Conservation (phyloP, 2,113 vertebrate species). For the Erpornis zantholeuca region DNA sequence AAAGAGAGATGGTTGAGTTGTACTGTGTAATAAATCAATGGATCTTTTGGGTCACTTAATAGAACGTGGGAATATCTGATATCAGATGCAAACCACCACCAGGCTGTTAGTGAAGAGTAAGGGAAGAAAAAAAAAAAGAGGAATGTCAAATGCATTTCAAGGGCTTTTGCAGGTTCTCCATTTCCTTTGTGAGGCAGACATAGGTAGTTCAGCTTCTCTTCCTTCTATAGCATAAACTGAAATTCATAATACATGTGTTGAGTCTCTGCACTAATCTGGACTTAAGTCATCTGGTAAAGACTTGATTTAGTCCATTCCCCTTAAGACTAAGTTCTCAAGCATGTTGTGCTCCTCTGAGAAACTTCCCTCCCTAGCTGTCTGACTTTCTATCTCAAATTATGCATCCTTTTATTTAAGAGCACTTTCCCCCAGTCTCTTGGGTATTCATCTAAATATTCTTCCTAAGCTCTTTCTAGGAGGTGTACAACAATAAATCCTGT, state of each 20-base stretch:
- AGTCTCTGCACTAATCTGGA: neutral
- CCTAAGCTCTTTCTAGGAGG: slow-evolving; percentile 40
- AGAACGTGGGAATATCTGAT: neutral
- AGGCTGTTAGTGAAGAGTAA: neutral
- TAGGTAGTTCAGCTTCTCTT: neutral
- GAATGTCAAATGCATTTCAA: neutral
- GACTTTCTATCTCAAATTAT: neutral
- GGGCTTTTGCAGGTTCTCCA: neutral
- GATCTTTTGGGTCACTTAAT: neutral
- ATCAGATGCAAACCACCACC: neutral
- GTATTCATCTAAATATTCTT: slow-evolving; percentile 14
- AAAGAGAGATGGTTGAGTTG: neutral
- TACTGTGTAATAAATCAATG: neutral
- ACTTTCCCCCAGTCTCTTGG: neutral
- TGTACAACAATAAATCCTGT: slow-evolving; percentile 7
- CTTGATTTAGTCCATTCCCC: neutral
- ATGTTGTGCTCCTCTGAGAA: neutral
- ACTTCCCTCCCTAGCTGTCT: neutral
- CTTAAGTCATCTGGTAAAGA: neutral
- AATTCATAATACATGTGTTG: neutral
- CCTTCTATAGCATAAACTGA: neutral
- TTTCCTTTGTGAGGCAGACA: neutral
- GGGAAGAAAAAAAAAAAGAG: neutral
- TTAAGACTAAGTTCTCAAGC: neutral
- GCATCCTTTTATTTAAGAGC: neutral